Conservation (phyloP, 2,888 invertebrate genomes). For the Melanchra persicariae region DNA sequence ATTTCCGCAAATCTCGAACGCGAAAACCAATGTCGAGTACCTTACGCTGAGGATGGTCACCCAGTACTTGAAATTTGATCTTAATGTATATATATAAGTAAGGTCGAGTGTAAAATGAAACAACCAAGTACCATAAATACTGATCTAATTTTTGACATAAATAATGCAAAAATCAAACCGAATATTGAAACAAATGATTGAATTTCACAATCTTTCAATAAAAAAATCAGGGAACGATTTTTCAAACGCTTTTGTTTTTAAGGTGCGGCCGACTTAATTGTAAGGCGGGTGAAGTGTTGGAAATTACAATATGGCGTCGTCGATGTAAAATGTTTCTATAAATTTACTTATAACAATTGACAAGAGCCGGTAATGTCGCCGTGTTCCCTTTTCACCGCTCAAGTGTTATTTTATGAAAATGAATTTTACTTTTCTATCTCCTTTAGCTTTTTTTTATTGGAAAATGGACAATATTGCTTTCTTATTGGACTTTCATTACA, state of each 20-base stretch:
- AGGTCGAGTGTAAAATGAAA: no score
- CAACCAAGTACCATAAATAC: no score
- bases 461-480: constrained; percentile 57
- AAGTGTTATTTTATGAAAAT: constrained; percentile 69
- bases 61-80: no score
- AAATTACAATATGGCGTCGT: constrained; percentile 71
- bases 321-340: constrained; percentile 65
- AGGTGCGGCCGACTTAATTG: constrained; percentile 69
- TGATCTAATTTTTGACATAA: no score
- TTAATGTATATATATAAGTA: no score
- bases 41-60: no score
- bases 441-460: constrained; percentile 54
- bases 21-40: no score
- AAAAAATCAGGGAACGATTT: constrained; percentile 38
- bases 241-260: constrained; percentile 55
- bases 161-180: background rate
- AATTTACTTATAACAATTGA: constrained; percentile 57
- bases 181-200: constrained; percentile 27
- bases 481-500: constrained; percentile 59
- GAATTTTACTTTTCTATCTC: constrained; percentile 54
- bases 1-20: background rate
- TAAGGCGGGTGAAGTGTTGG: constrained; percentile 68
- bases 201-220: constrained; percentile 15
- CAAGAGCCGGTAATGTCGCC: constrained; percentile 67
- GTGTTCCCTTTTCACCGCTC: constrained; percentile 52